Evolutionary conservation across 2,888 invertebrate genomes (phyloP).

Genomic region (Tanytarsus gracilentus): DNA sequence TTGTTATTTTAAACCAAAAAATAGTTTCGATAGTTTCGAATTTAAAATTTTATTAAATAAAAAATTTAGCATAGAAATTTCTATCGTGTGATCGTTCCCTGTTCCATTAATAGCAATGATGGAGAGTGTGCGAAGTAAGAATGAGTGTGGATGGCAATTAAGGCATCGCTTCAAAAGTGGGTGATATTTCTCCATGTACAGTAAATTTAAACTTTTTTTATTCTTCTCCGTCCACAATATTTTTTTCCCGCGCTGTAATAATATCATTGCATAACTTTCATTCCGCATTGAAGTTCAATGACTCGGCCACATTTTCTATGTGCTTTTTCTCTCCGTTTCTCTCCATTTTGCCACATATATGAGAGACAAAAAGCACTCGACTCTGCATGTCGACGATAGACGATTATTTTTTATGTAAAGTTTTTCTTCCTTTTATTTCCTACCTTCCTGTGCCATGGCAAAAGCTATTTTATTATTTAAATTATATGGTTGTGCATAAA

Average conservation of each 20-base stretch:
- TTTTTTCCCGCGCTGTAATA: background rate
- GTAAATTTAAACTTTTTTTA: conserved; percentile 17
- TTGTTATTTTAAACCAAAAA: background rate
- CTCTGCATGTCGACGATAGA: too few relatives aligned
- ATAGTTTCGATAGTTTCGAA: background rate
- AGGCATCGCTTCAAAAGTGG: background rate
- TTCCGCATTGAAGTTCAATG: conserved; percentile 29
- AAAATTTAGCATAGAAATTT: too few relatives aligned
- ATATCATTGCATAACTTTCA: conserved; percentile 31
- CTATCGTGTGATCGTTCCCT: background rate
- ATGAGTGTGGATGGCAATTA: background rate
- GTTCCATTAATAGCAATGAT: background rate
- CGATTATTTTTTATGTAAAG: too few relatives aligned
- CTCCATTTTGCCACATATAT: too few relatives aligned
- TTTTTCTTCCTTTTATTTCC: too few relatives aligned
- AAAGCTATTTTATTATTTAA: conserved; percentile 7
- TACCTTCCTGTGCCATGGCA: too few relatives aligned
- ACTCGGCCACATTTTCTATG: background rate
- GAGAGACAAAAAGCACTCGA: background rate
- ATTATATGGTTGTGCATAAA: conserved; percentile 1
- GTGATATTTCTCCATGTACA: conserved; percentile 17
- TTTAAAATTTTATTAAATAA: too few relatives aligned
- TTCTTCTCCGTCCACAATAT: background rate
- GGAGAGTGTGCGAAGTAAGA: background rate
- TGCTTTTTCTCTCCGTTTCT: background rate